Percentiles rank a stretch among this genome's conserved stretches.
phyloP scores from a whole-genome alignment of 92 coral and sea anemone genomes.

The Epizoanthus rinbou region DNA sequence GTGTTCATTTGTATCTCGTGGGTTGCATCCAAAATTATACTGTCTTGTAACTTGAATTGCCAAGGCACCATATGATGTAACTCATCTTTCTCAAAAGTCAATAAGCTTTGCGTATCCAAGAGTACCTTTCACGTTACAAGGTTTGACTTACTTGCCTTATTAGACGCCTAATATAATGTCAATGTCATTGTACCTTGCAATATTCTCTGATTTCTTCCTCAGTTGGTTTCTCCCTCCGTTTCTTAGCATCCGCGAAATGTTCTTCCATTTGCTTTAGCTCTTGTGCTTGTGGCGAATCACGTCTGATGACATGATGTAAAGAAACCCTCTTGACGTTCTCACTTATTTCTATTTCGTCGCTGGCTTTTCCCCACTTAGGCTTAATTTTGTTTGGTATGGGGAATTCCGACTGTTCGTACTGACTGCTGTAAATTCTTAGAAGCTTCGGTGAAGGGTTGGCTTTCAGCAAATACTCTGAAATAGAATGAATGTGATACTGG shows the following conservation, averaged over 20 bases:
- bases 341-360: slow-evolving; percentile 65
- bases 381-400: slow-evolving; percentile 85
- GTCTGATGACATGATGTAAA: slow-evolving; percentile 87
- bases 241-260: slow-evolving; percentile 41
- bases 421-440: slow-evolving; percentile 81
- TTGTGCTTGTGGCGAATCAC: slow-evolving; percentile 50
- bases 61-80: no score
- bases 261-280: slow-evolving; percentile 55
- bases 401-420: slow-evolving; percentile 73
- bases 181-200: slow-evolving; percentile 37
- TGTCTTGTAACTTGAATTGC: no score
- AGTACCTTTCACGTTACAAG: no score
- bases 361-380: slow-evolving; percentile 49
- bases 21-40: no score
- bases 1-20: no score
- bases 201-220: slow-evolving; percentile 45
- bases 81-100: no score
- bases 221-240: slow-evolving; percentile 37
- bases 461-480: slow-evolving; percentile 73
- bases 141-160: no score
- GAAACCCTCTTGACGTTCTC: slow-evolving; percentile 66
- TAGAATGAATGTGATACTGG: neutral
- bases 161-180: no score
- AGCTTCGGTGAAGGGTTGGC: slow-evolving; percentile 68
- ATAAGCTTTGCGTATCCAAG: no score